These are phyloP conservation scores for Delichon dasypus DNA, from an alignment of 2,797 vertebrate species.

Conservation along the genomic window DNA sequence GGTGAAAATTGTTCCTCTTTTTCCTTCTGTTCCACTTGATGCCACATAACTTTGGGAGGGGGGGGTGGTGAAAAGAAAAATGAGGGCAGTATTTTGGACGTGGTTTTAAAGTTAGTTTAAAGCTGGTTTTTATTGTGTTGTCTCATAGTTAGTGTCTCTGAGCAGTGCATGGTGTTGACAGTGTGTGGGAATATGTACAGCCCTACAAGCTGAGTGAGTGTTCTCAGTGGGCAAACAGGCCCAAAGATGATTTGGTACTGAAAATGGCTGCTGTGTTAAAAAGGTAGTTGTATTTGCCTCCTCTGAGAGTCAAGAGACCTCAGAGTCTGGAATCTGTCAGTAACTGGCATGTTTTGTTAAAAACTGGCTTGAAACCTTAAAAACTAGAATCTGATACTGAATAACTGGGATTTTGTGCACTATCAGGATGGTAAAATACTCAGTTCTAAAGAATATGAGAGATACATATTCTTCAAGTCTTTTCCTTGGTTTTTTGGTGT, in stretches of 20 bases:
- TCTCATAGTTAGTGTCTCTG: background rate
- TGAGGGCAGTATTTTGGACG: rapidly evolving
- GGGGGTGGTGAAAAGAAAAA: too few relatives aligned
- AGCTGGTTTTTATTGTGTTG: background rate
- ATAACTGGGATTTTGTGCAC: background rate
- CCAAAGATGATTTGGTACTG: background rate
- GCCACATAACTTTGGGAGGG: rapidly evolving
- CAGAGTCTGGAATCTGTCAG: background rate
- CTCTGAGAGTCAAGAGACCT: background rate
- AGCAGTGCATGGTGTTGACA: background rate
- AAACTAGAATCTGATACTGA: background rate
- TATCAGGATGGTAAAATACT: background rate
- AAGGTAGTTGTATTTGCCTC: background rate
- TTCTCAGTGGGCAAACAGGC: background rate
- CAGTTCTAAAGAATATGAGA: background rate
- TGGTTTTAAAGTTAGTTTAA: background rate
- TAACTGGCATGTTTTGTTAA: background rate
- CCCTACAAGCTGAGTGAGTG: background rate
- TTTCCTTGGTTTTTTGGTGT: background rate
- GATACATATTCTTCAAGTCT: background rate
- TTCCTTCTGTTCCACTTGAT: background rate
- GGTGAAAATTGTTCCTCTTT: background rate
- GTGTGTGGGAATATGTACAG: background rate
- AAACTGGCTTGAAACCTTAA: background rate
- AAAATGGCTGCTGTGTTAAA: background rate